Base-by-base conservation (phyloP, 2,888 invertebrate species). In the Gisinianus flammeolus region DNA sequence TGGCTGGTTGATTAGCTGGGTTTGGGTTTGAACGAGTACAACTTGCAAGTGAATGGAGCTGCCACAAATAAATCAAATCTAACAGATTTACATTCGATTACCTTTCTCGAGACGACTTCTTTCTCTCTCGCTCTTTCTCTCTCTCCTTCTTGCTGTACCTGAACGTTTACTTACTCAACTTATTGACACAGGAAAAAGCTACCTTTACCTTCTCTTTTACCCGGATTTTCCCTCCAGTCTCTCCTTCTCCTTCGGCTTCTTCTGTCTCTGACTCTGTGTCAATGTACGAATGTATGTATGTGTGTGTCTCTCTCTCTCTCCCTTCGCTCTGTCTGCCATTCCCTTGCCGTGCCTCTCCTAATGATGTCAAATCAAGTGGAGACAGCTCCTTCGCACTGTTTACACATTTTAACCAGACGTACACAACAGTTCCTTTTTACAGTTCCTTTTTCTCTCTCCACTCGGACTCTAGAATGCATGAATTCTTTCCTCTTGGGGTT, bases 331-430 rank as follows among this genome's bases (percentile, higher is more conserved):
- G 66, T 66, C 31, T 26, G 19, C 30, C 58, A 54, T 74, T 78
- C 62, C 64, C 62, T 69, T 62, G 31, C 54, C 54, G 71, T 74
- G 71, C 67, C 62, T 66, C 75, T 69, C 52, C 77, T 80, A 80
- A 80, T 80, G 79, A 79, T 80, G 77, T 79, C 79, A 80, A 80
- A 80, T 80, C 79, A 80, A 80, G 79, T 79, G 77, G 76, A 80
- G 79, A 80, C 80, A 80, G 79, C 70, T 79, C 79, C 69, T 80
- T 79, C 76, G 72, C 80, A 76, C 76, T 80, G 78, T 80, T 80
- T 80, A 78, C 80, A 77, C 78, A 80, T 80, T 80, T 80, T 76
- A 74, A 73, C 78, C 35, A 66, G 64, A 74, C 26, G 12, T 62
- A 35, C 62, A 71, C 52, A 71, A 74, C 73, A 74, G 62, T 31